Percentiles rank a stretch among this genome's conserved stretches.
phyloP scores from a whole-genome alignment of 2,113 vertebrate genomes.

The Colossoma macropomum region DNA sequence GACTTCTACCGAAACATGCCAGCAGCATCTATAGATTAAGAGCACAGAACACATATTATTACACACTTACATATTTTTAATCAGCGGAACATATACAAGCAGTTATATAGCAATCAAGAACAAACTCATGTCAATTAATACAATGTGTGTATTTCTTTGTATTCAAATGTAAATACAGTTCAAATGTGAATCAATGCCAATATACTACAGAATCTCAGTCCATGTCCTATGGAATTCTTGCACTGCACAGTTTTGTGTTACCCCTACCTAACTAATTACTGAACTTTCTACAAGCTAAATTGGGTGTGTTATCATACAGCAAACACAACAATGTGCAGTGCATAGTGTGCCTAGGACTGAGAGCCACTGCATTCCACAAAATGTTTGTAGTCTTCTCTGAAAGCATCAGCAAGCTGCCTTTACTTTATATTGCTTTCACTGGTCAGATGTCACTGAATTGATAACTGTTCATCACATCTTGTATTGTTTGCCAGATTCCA shows the following conservation, averaged over 20 bases:
- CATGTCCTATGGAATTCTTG: neutral
- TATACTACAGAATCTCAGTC: neutral
- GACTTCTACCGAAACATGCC: neutral
- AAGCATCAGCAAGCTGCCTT: neutral
- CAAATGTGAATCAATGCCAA: conserved; percentile 4
- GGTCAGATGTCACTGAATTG: conserved; percentile 10
- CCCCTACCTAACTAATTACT: neutral
- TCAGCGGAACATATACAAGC: neutral
- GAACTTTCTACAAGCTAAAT: neutral
- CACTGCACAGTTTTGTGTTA: neutral
- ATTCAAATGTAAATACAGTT: conserved; percentile 6
- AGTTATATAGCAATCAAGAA: neutral
- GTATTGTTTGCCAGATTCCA: neutral
- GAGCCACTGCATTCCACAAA: conserved; percentile 20
- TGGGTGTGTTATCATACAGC: too few species aligned
- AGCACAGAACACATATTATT: neutral
- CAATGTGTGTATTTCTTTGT: neutral
- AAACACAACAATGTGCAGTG: too few species aligned
- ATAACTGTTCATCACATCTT: neutral
- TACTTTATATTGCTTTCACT: neutral
- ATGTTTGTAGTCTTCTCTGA: neutral
- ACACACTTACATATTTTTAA: neutral
- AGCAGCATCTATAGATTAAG: neutral
- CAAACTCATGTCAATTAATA: neutral
- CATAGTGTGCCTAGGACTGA: too few species aligned